Evolutionary conservation across 2,113 vertebrate genomes (phyloP), one percentile per base, ranked within the genome.

Genomic region (Pavo muticus): DNA sequence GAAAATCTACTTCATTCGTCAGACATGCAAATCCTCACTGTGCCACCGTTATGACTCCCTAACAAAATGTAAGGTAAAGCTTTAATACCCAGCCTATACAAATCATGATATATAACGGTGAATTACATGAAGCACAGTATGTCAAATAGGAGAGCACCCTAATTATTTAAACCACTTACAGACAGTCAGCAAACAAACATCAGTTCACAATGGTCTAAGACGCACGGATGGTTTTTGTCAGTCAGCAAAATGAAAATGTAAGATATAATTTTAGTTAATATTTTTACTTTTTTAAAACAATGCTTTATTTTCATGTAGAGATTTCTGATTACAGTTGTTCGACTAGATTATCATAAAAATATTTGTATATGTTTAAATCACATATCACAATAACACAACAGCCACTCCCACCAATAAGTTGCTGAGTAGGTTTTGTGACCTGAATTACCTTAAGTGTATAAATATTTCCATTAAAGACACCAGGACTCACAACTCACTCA

Each of bases 1-100:
- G 14, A 88, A 60, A 87, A 83, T 69, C 50, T 91, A 91, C 84
- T 85, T 91, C 40, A 70, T 76, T 88, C 77, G 29, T 84, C 69
- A 92, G 39, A 79, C 64, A 80, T 60, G 79, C 63, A 91, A 65
- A 88, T 77, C 57, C 44, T 80, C 60, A 71, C 56, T 30, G 47
- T 71, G 73, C 27, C 87, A 65, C 32, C 39, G 75, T 42, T 57
- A 32, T 64, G 72, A 61, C 52, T 27, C 30, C 23, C 42, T 72
- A 74, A 80, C 27, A 76, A 76, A 91, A 92, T 12, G 30, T 67
- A 76, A 89, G 71, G 74, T 59, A 85, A 84, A 91, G 40, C 54
- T 93, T 75, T 76, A n/a, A 70, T 48, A 40, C 27, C 24, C 29
- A 15, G 73, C 70, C 29, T 40, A 90, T 32, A 85, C 59, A 76